Evolutionary conservation across 2,888 invertebrate species (phyloP).

Genomic region (Trissoscelio sp.): DNA sequence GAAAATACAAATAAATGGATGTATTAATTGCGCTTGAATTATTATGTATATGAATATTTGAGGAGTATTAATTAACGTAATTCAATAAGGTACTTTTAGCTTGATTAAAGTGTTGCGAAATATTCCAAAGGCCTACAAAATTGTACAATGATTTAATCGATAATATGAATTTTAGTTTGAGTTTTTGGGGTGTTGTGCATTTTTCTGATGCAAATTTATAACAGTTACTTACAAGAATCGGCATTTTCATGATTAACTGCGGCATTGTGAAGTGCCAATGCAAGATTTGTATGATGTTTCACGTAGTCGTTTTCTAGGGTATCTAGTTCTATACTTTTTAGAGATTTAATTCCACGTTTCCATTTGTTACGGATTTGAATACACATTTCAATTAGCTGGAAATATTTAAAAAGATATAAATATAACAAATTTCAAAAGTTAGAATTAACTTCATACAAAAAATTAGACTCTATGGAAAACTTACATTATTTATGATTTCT

Average conservation of each 20-base stretch:
- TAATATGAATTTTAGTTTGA: neutral
- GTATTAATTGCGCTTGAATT: conserved; percentile 10
- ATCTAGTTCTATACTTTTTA: conserved; percentile 76
- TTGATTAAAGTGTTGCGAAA: neutral
- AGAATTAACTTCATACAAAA: conserved; percentile 44
- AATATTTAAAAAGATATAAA: conserved; percentile 12
- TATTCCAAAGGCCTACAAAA: neutral
- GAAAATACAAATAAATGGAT: conserved; percentile 78
- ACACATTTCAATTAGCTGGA: conserved; percentile 81
- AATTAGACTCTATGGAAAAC: too few relatives aligned
- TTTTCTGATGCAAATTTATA: neutral
- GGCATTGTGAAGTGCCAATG: conserved; percentile 79
- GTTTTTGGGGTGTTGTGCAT: neutral
- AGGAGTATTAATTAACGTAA: conserved; percentile 5
- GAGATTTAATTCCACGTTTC: conserved; percentile 76
- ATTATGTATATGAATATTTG: too few relatives aligned
- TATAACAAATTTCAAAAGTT: neutral
- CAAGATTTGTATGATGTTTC: conserved; percentile 81
- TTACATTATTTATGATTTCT: conserved; percentile 79
- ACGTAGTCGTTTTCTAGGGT: conserved; percentile 79
- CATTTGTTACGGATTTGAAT: conserved; percentile 77
- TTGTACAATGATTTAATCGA: neutral
- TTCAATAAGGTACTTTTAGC: neutral
- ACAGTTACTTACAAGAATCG: conserved; percentile 79
- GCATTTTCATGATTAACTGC: conserved; percentile 80